A percentile compares a stretch with the other conserved stretches of the same genome.
These are phyloP conservation scores for Amphipyra tragopoginis DNA, from an alignment of 2,888 invertebrate species.

Conservation along the genomic window DNA sequence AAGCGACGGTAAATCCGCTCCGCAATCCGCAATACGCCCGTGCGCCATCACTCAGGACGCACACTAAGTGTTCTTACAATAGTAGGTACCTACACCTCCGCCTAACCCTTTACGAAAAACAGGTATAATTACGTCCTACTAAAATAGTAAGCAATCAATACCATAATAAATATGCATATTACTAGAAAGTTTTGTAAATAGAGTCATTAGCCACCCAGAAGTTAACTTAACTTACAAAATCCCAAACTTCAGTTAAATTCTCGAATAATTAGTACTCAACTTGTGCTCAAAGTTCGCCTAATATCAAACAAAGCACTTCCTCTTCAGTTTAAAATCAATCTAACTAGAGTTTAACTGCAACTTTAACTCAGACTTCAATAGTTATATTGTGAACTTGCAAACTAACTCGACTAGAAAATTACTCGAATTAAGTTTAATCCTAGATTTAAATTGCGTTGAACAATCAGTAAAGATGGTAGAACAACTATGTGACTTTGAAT, in stretches of 20 bases:
- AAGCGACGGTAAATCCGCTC: too few species aligned
- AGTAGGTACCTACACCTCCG: too few species aligned
- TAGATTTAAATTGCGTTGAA: constrained; percentile 40
- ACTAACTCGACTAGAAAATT: constrained; percentile 44
- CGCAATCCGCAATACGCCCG: too few species aligned
- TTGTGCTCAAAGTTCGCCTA: constrained; percentile 17
- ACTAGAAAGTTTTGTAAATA: too few species aligned
- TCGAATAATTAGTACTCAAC: constrained; percentile 35
- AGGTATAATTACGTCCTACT: too few species aligned
- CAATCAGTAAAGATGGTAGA: constrained; percentile 19
- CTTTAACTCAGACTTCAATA: constrained; percentile 43
- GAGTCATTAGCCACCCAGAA: constrained; percentile 17
- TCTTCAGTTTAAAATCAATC: constrained; percentile 52
- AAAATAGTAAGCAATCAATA: too few species aligned
- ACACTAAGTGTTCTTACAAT: too few species aligned
- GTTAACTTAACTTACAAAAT: constrained; percentile 15
- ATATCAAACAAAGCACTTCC: constrained; percentile 35
- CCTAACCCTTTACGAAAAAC: too few species aligned
- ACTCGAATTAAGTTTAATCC: constrained; percentile 49
- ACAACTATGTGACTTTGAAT: constrained; percentile 19
- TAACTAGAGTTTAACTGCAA: too few species aligned
- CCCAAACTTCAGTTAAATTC: constrained; percentile 24
- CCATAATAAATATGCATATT: too few species aligned
- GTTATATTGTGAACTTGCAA: constrained; percentile 41
- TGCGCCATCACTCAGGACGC: too few species aligned